These are phyloP conservation scores for Thalassarche chlororhynchos DNA, from an alignment of 2,113 vertebrate species.

Conservation along the genomic window DNA sequence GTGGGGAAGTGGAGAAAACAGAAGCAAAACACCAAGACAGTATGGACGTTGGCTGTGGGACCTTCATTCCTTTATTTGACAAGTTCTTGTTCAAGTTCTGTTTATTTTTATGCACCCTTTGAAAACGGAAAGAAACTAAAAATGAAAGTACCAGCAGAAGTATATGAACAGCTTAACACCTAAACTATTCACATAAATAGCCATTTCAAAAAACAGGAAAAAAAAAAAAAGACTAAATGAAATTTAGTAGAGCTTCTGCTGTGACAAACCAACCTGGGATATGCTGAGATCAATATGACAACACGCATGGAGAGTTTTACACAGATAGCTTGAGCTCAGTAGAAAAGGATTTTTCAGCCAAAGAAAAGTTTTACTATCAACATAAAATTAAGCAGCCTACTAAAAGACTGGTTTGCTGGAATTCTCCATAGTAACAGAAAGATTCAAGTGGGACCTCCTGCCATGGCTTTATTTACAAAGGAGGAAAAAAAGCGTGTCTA, in stretches of 20 bases:
- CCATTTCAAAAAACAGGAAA: neutral
- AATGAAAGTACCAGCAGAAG: neutral
- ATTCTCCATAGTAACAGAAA: neutral
- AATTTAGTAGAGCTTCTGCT: neutral
- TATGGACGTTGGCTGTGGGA: neutral
- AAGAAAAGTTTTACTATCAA: neutral
- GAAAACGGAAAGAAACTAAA: neutral
- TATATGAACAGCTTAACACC: neutral
- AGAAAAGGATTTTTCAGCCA: neutral
- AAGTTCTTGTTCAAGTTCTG: constrained; percentile 6
- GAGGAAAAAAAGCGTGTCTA: neutral
- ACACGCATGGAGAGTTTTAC: neutral
- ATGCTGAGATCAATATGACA: neutral
- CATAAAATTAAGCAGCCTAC: neutral
- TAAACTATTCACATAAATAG: neutral
- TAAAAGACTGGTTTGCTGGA: neutral
- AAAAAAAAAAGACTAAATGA: neutral
- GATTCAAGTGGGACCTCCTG: neutral
- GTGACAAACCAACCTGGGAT: neutral
- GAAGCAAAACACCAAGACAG: neutral
- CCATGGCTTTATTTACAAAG: neutral
- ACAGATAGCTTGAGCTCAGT: neutral
- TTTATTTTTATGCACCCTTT: neutral
- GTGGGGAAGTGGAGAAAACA: neutral
- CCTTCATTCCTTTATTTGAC: neutral